Evolutionary conservation across 2,888 invertebrate species (phyloP).

Genomic region (Deilephila porcellus): DNA sequence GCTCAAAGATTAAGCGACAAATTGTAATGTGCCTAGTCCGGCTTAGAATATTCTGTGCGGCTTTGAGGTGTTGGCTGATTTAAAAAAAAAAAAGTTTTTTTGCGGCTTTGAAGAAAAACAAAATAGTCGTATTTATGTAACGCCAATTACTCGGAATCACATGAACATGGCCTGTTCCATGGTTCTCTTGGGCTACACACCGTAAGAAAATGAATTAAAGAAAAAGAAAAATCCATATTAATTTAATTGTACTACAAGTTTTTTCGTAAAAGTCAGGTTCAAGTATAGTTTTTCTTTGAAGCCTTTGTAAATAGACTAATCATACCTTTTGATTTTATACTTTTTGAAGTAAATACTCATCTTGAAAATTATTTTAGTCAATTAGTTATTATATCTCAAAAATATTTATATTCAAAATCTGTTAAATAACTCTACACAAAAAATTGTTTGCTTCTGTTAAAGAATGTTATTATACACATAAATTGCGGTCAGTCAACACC

Average conservation of each 20-base stretch:
- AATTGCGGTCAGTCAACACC: constrained; percentile 22
- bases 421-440: neutral
- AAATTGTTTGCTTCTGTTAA: neutral
- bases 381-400: no score
- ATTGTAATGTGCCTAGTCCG: constrained; percentile 25
- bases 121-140: neutral
- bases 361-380: no score
- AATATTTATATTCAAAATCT: neutral
- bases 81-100: neutral
- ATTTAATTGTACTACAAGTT: no score
- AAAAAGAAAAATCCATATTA: no score
- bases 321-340: no score
- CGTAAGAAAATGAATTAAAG: neutral
- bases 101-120: neutral
- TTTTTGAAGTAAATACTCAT: no score
- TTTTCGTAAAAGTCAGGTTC: no score
- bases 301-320: no score
- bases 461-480: neutral
- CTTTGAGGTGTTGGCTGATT: constrained; percentile 16
- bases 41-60: constrained; percentile 15
- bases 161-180: neutral
- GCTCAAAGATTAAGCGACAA: constrained; percentile 31
- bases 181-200: neutral
- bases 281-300: no score
- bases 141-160: constrained; percentile 4